Evolutionary conservation across 2,888 invertebrate species (phyloP).

Genomic region (Campaea margaritaria): DNA sequence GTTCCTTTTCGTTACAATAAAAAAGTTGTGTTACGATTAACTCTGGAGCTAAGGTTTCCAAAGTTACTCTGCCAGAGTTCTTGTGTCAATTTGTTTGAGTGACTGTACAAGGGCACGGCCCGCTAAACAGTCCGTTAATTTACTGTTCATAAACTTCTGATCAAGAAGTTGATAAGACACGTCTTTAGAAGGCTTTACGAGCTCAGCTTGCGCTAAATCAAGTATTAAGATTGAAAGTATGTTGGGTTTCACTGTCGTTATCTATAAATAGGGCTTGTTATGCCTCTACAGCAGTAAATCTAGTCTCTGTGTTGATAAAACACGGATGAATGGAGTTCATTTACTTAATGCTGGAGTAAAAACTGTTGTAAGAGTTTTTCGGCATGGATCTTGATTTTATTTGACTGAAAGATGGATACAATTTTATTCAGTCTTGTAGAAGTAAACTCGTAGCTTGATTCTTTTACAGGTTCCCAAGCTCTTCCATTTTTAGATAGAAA

Average conservation of each 20-base stretch:
- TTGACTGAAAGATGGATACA: constrained; percentile 9
- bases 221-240: constrained; percentile 44
- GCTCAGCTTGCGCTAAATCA: constrained; percentile 53
- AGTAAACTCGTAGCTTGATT: too few relatives aligned
- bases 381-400: constrained; percentile 5
- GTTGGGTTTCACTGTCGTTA: constrained; percentile 30
- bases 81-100: constrained; percentile 6
- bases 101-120: constrained; percentile 53
- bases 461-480: too few relatives aligned
- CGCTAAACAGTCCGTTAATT: constrained; percentile 68
- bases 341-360: constrained; percentile 20
- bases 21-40: background rate
- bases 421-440: too few relatives aligned
- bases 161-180: constrained; percentile 71
- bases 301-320: constrained; percentile 29
- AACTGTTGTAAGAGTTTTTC: constrained; percentile 20
- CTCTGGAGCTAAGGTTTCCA: background rate
- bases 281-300: constrained; percentile 20
- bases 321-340: constrained; percentile 27
- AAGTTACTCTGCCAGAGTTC: constrained; percentile 6
- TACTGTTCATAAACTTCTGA: constrained; percentile 71
- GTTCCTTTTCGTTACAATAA: constrained; percentile 7
- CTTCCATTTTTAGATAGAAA: too few relatives aligned
- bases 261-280: constrained; percentile 29
- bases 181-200: constrained; percentile 62